Conservation (phyloP, 2,888 invertebrate species). For the Bhutanitis thaidina region DNA sequence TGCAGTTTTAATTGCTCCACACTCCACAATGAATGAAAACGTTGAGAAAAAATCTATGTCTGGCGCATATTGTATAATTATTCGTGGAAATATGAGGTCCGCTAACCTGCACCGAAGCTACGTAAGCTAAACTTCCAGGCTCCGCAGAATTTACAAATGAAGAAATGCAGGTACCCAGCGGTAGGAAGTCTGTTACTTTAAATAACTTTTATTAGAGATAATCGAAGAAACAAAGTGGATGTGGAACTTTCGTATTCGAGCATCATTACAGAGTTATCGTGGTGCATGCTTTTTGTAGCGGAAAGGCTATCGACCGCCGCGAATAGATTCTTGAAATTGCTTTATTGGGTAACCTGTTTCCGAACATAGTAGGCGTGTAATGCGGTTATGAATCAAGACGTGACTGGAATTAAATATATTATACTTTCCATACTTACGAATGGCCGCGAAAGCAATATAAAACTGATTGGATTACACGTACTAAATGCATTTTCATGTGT, state of each 20-base stretch:
- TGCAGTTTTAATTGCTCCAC: no score
- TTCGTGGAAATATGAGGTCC: no score
- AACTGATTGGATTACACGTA: constrained; percentile 24
- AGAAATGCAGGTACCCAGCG: no score
- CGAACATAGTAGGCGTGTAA: constrained; percentile 59
- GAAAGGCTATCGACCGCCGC: constrained; percentile 63
- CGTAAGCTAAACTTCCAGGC: no score
- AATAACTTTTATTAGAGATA: background rate
- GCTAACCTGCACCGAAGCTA: no score
- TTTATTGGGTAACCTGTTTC: constrained; percentile 73
- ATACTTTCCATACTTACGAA: constrained; percentile 32
- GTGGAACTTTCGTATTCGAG: constrained; percentile 28
- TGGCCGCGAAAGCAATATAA: constrained; percentile 21
- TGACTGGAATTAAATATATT: constrained; percentile 47
- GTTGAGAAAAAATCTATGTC: no score
- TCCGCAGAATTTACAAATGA: no score
- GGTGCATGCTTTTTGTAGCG: constrained; percentile 60
- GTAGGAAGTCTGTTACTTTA: no score
- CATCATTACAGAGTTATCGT: constrained; percentile 51
- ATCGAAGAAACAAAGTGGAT: constrained; percentile 3
- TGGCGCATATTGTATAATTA: no score
- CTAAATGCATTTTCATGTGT: constrained; percentile 42
- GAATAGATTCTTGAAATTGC: constrained; percentile 69
- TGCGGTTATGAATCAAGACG: constrained; percentile 55
- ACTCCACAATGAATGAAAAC: no score